These are phyloP conservation scores for Euphonia xanthogaster DNA, from an alignment of 2,797 vertebrate species.

Conservation along the genomic window DNA sequence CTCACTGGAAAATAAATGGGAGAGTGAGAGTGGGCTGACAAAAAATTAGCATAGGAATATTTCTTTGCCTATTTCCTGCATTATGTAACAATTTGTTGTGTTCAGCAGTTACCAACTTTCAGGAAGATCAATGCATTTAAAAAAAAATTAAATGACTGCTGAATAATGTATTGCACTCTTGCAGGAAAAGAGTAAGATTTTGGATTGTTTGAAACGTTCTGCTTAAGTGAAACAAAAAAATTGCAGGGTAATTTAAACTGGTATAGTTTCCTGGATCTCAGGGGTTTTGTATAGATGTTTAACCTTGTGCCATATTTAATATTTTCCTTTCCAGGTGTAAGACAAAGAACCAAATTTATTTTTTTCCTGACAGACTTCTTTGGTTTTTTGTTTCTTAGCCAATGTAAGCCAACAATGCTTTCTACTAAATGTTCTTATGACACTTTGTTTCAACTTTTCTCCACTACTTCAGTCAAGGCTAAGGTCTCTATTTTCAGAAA, in stretches of 20 bases:
- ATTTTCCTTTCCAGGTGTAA: not conserved
- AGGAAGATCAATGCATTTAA: not conserved
- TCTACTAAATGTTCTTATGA: not conserved
- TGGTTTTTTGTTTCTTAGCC: not conserved
- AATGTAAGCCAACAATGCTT: not conserved
- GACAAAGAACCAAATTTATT: not conserved
- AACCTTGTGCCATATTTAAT: not conserved
- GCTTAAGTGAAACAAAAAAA: not conserved
- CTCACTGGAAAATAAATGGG: not conserved
- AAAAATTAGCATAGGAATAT: not conserved
- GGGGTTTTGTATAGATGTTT: accelerated
- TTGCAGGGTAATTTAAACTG: not conserved
- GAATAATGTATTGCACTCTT: not conserved
- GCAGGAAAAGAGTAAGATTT: not conserved
- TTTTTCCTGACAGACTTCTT: not conserved
- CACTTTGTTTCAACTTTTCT: not conserved
- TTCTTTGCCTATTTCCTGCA: not conserved
- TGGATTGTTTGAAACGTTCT: not conserved
- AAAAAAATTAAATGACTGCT: accelerated
- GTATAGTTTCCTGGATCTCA: not conserved
- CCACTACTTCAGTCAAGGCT: not conserved
- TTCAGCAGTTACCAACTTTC: not conserved
- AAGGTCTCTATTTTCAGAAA: not conserved
- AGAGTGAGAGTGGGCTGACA: not conserved
- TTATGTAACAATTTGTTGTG: not conserved